These are phyloP conservation scores for Poecilia latipinna DNA, from an alignment of 2,113 vertebrate species.

Conservation along the genomic window DNA sequence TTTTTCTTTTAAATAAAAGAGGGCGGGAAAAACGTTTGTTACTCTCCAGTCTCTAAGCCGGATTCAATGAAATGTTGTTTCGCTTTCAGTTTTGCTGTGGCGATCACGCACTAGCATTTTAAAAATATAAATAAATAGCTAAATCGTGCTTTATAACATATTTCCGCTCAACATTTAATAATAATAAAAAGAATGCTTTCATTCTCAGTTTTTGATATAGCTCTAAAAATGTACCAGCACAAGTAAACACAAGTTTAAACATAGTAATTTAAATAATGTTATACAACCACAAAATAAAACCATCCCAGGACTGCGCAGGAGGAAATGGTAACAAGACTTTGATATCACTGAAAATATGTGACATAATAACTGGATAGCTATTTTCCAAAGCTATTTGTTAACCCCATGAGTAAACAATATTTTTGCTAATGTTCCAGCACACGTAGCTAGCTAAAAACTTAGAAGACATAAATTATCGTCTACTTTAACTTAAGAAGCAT, in stretches of 20 bases:
- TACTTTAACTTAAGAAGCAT: neutral
- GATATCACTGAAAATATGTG: neutral
- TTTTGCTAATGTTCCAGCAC: constrained; percentile 5
- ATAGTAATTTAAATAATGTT: neutral
- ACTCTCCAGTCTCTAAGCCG: neutral
- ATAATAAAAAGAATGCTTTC: too few species aligned
- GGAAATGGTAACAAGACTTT: neutral
- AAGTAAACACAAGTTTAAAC: neutral
- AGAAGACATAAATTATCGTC: neutral
- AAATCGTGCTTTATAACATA: neutral
- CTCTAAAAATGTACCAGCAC: neutral
- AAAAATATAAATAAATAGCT: neutral
- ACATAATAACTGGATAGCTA: neutral
- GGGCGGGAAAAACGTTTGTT: neutral
- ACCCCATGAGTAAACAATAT: neutral
- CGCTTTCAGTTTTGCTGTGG: neutral
- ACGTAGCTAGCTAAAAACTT: neutral
- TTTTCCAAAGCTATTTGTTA: neutral
- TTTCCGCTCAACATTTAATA: neutral
- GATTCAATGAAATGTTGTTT: neutral
- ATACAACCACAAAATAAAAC: neutral
- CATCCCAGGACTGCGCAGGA: neutral
- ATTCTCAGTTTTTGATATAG: neutral
- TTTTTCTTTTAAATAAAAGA: neutral
- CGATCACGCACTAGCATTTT: neutral